Conservation (phyloP, 2,113 vertebrate genomes). For the Callospermophilus lateralis region DNA sequence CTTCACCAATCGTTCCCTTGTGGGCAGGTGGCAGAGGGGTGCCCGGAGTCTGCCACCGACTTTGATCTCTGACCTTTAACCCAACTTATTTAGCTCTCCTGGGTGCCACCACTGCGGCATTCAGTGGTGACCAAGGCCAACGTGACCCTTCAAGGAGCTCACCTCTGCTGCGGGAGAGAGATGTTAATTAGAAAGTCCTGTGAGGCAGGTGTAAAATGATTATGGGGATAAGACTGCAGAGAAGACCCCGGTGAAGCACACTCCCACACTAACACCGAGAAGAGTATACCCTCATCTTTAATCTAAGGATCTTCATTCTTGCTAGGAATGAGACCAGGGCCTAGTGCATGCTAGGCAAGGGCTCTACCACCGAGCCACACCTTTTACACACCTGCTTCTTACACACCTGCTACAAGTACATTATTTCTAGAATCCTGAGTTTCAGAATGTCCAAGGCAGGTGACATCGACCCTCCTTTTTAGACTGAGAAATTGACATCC, state of each 20-base stretch:
- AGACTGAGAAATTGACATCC: not conserved
- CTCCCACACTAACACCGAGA: no score
- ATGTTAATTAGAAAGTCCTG: not conserved
- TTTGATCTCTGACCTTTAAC: not conserved
- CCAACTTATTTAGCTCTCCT: not conserved
- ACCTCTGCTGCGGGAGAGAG: not conserved
- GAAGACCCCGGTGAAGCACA: not conserved
- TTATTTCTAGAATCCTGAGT: not conserved
- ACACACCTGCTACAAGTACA: not conserved
- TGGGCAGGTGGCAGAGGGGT: not conserved
- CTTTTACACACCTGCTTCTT: no score
- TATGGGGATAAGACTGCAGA: not conserved
- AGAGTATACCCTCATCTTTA: not conserved
- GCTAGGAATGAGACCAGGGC: no score
- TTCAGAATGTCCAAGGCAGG: not conserved
- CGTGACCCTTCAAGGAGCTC: not conserved
- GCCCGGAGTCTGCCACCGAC: not conserved
- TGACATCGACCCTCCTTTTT: not conserved
- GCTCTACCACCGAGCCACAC: not conserved
- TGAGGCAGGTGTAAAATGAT: not conserved
- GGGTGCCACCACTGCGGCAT: not conserved
- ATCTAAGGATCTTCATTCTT: not conserved
- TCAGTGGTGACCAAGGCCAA: not conserved
- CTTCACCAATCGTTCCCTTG: not conserved
- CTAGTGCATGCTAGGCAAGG: not conserved